These are phyloP conservation scores for Premnoplex brunnescens DNA, from an alignment of 2,797 vertebrate species.

Conservation along the genomic window DNA sequence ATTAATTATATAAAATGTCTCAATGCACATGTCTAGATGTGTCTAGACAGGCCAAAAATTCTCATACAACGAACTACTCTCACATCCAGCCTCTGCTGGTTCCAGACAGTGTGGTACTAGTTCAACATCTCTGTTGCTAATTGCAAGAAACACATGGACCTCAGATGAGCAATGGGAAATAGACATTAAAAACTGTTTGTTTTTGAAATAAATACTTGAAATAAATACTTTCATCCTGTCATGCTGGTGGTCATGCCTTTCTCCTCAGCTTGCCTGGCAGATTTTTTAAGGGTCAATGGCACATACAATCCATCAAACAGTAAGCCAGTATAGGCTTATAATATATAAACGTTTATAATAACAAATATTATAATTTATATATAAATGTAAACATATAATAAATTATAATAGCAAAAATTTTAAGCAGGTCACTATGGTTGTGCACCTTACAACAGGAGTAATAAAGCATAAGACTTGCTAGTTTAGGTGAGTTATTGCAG, in stretches of 20 bases:
- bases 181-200: not conserved
- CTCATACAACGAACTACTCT: not conserved
- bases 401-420: not conserved
- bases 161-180: not conserved
- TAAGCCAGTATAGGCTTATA: not conserved
- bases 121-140: not conserved
- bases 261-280: not conserved
- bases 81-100: not conserved
- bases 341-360: not conserved
- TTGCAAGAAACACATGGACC: rapidly evolving
- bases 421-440: not conserved
- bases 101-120: not conserved
- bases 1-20: not conserved
- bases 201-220: not conserved
- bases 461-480: not conserved
- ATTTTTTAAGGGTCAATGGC: not conserved
- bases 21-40: not conserved
- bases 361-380: not conserved
- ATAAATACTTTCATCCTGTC: not conserved
- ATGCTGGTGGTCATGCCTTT: rapidly evolving
- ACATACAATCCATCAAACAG: not conserved
- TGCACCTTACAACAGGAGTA: not conserved
- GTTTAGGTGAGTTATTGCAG: not conserved
- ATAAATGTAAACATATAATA: not conserved
- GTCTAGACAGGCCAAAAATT: not conserved